phyloP scores from a whole-genome alignment of 2,888 invertebrate genomes.

The Scaptomyza tumidula region DNA sequence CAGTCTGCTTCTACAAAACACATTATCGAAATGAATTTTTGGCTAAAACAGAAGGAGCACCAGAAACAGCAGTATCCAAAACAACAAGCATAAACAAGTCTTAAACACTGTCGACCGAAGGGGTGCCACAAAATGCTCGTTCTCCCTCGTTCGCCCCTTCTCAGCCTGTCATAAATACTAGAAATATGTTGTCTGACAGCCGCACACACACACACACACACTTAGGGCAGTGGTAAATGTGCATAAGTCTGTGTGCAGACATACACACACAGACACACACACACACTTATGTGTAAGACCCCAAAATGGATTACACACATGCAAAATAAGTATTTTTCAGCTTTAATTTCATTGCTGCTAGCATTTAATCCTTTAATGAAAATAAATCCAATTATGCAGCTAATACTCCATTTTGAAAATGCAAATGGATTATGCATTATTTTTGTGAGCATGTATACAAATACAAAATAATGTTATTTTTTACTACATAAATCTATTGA shows the following conservation, averaged over 20 bases:
- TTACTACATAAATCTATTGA: no score
- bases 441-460: no score
- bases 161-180: constrained; percentile 49
- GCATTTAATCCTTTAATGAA: constrained; percentile 31
- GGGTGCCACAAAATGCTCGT: constrained; percentile 3
- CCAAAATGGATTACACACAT: constrained; percentile 34
- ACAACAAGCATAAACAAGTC: constrained; percentile 55
- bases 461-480: no score
- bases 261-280: not conserved
- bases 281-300: not conserved
- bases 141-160: not conserved
- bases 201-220: constrained; percentile 24
- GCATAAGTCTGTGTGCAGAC: constrained; percentile 4
- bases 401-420: not conserved
- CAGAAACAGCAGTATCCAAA: constrained; percentile 21
- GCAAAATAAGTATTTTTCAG: constrained; percentile 19
- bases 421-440: no score
- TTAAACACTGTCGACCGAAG: constrained; percentile 37
- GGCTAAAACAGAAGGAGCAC: constrained; percentile 41
- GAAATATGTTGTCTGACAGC: constrained; percentile 57
- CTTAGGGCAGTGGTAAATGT: constrained; percentile 3
- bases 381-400: not conserved
- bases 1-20: constrained; percentile 38
- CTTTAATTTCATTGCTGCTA: constrained; percentile 55
- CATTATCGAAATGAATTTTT: constrained; percentile 66